Base-by-base conservation (phyloP, 2,888 invertebrate species). In the Agriopis aurantiaria region DNA sequence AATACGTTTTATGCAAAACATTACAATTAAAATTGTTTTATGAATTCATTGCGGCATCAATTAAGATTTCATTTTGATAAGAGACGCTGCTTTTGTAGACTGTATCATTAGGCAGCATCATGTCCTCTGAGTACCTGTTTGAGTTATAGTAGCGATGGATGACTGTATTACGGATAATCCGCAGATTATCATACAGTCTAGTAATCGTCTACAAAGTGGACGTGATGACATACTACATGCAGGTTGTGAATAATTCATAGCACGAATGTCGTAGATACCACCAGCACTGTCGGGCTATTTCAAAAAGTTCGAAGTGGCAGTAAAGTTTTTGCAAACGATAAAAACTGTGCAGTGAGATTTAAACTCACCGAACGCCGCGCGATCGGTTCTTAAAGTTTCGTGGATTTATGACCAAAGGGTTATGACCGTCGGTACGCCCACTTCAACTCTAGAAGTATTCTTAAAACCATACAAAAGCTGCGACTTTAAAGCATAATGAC, bases 61-160 rank as follows among this genome's bases (percentile, higher is more conserved):
- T 93, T 91, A 91, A 93, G 92, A 92, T 93, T 91, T 88, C 83
- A 91, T 91, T 91, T 85, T 87, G 91, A 93, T 93, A 93, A 93
- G 88, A 40, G 78, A 82, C 77, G 79, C 79, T 83, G 80, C 83
- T 85, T 88, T 88, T 89, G 87, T 88, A 74, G 82, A 80, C 85
- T 85, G 80, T 88, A 86, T 90, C 85, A 91, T 90, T 89, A 89
- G 84, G 78, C 77, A 73, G 73, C 79, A 86, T 84, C 84, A 83
- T 80, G 82, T 83, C 79, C 75, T 79, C 17, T 68, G 73, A 79
- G 81, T 80, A 82, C 79, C 76, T 67, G 72, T 74, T 77, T 85
- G 84, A 87, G 82, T 87, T 86, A 89, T 84, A 78, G 75, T 70
- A 68, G 75, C 75, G 76, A 77, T 82, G 77, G 78, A 79, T 80